Evolutionary conservation across 2,888 invertebrate genomes (phyloP), one percentile per base, ranked within the genome.

Genomic region (Clivina fossor): DNA sequence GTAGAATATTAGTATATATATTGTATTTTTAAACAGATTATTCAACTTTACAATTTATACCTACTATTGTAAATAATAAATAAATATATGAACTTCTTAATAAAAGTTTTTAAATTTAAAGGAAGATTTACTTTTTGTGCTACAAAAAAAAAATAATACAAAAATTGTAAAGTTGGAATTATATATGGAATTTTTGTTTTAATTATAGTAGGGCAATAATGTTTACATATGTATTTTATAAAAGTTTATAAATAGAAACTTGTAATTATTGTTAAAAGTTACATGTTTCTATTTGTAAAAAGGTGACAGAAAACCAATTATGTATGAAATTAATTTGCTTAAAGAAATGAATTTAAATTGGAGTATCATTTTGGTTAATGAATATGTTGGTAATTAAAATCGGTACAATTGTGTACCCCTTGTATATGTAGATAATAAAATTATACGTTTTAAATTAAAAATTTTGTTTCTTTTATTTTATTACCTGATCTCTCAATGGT

Each of bases 391-490:
- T 44, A 44, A 28, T 11, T n/a, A 19, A 7, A 19, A 40, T 19
- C 40, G 35, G 44, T 53, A 53, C 44, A 13, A 24, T 7, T 24
- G 20, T 33, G 33, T 47, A 47, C 33, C 32, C 28, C 11, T 44
- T 53, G 51, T 51, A 51, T 43, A 51, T 51, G 53, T 53, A 53
- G 53, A 37, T 53, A 53, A 51, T 38, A 51, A 51, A 53, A 53
- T 53, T 53, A 53, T 53, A 53, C 44, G 53, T 53, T 53, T 53
- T 51, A 51, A 51, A 51, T 38, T 28, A 13, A 49, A 20, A 20
- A 1, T 11, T 24, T 40, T 32, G 32, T 32, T 32, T 44, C 28
- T 44, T 16, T 41, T n/a, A n/a, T n/a, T n/a, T n/a, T n/a, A n/a
- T n/a, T n/a, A n/a, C n/a, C n/a, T n/a, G n/a, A n/a, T n/a, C n/a